A percentile compares a stretch with the other conserved stretches of the same genome.
Evolutionary conservation across 2,797 vertebrate genomes (phyloP).

Genomic region (Sebastes taczanowskii): DNA sequence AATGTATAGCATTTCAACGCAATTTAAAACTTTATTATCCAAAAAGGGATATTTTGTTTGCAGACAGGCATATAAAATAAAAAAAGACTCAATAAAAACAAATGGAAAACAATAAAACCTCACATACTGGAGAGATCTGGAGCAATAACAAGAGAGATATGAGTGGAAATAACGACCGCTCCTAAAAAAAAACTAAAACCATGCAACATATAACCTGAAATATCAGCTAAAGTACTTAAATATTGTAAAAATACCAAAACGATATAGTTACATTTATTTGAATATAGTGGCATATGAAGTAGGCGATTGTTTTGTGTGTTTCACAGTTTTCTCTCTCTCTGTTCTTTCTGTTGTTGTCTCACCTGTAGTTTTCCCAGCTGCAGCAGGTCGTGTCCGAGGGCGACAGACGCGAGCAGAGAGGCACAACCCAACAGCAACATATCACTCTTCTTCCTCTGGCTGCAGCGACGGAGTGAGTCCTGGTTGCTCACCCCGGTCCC

Average conservation of each 20-base stretch:
- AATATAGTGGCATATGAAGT: neutral
- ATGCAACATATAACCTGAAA: neutral
- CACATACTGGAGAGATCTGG: neutral
- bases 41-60: neutral
- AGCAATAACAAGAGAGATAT: neutral
- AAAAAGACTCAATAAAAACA: neutral
- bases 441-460: conserved; percentile 85
- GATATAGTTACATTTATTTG: neutral
- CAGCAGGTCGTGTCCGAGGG: conserved; percentile 85
- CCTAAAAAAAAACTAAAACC: neutral
- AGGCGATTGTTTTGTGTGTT: neutral
- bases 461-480: conserved; percentile 70
- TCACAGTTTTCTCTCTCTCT: no score
- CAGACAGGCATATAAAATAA: neutral
- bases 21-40: neutral
- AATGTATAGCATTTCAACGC: neutral
- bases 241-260: neutral
- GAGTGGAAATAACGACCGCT: neutral
- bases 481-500: conserved; percentile 55
- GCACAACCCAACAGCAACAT: conserved; percentile 86
- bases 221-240: neutral
- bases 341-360: neutral
- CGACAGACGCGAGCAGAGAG: conserved; percentile 88
- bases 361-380: conserved; percentile 84
- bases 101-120: neutral